Base-by-base conservation (phyloP, 2,113 vertebrate species). In the Sinocyclocheilus grahami region DNA sequence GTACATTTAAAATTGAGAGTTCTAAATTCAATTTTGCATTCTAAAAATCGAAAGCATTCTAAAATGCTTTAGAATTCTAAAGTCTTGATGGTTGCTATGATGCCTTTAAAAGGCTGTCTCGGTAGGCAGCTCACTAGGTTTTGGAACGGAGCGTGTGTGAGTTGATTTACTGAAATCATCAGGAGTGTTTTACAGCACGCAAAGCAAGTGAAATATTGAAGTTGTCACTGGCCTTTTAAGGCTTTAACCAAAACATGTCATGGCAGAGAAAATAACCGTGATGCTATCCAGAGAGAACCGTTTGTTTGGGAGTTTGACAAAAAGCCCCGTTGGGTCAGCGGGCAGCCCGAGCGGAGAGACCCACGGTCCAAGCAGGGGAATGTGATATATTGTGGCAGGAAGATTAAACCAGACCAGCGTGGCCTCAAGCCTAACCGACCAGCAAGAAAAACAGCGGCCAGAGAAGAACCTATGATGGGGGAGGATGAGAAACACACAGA, bases 361-460 rank as follows among this genome's bases (percentile, higher is more conserved):
- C n/a, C 39, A 71, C 78, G 53, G 63, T 87, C 48, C 83, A 58
- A 10, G 39, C 46, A 33, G 16, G 67, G 83, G 83, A 84, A 88
- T 86, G 88, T 88, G 62, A 84, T 85, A 88, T 86, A 89, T 84
- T 82, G 87, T 87, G 89, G 85, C 85, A 85, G 86, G 92, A 87
- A 83, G 91, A 95, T 94, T 93, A 93, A 91, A 91, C 80, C 90
- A 90, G 91, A 93, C n/a, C n/a, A n/a, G n/a, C n/a, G n/a, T n/a
- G n/a, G n/a, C n/a, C n/a, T n/a, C n/a, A n/a, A 94, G 92, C 90
- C 89, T 90, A 92, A 88, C 89, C 92, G 86, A 93, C 90, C 92
- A 93, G 92, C 92, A 94, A 95, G 88, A 94, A 91, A 94, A 95
- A 95, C 93, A 94, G 12, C 58, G 18, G 67, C 33, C 82, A 86